These are phyloP conservation scores for Plectrocnemia conspersa DNA, from an alignment of 1,140 invertebrate genomes.

Conservation along the genomic window DNA sequence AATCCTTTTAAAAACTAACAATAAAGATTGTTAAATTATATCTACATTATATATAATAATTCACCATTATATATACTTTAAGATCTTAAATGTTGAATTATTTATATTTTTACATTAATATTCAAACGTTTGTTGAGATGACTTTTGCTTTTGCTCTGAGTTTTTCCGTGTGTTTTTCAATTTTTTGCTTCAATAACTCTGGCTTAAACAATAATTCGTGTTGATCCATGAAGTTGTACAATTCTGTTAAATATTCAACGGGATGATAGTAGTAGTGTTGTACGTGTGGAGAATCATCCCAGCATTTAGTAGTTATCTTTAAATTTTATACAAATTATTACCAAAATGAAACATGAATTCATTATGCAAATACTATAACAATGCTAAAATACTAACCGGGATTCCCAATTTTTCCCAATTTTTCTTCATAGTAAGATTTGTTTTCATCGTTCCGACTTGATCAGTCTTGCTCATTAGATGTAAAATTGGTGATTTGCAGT, in stretches of 20 bases:
- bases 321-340: not conserved
- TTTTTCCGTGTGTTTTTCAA: no score
- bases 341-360: not conserved
- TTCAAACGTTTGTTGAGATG: no score
- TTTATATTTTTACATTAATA: no score
- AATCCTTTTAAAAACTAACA: no score
- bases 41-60: no score
- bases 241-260: not conserved
- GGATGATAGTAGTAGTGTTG: slow-evolving; percentile 7
- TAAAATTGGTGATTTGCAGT: not conserved
- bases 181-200: no score
- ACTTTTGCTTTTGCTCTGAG: no score
- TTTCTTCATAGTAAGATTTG: not conserved
- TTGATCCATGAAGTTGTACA: slow-evolving; percentile 1
- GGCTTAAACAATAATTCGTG: slow-evolving; percentile 3
- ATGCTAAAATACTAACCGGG: not conserved
- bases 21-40: no score
- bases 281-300: slow-evolving; percentile 13
- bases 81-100: no score
- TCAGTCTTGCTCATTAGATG: slow-evolving; percentile 11
- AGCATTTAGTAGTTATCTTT: not conserved
- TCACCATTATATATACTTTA: no score
- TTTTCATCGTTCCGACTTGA: slow-evolving; percentile 5
- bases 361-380: not conserved
- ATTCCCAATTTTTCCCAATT: slow-evolving; percentile 7